These are phyloP conservation scores for Schizaphis graminum DNA, from an alignment of 2,888 invertebrate genomes.

Conservation along the genomic window DNA sequence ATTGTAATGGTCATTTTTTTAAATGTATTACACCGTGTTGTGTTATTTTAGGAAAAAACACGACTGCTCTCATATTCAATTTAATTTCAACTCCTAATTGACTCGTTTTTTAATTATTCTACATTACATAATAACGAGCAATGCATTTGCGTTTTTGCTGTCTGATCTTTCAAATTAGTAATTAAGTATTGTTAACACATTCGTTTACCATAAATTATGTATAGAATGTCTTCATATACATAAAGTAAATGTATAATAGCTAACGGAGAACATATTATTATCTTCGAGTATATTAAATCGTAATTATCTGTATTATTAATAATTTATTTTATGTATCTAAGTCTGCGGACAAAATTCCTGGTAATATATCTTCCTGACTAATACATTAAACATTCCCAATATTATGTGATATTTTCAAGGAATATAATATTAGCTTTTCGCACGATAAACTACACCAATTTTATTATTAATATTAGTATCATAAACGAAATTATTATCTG, in stretches of 20 bases:
- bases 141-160: neutral
- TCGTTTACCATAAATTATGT: neutral
- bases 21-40: neutral
- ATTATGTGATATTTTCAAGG: neutral
- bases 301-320: neutral
- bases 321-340: neutral
- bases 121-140: neutral
- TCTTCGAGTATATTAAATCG: neutral
- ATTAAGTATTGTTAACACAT: neutral
- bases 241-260: neutral
- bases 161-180: neutral
- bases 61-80: neutral
- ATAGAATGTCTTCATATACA: neutral
- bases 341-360: neutral
- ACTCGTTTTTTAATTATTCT: slow-evolving; percentile 22
- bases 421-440: neutral
- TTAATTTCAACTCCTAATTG: slow-evolving; percentile 13
- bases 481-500: neutral
- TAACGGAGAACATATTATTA: neutral
- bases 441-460: neutral
- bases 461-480: neutral
- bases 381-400: neutral
- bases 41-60: neutral
- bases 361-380: neutral
- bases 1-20: neutral